Conservation (phyloP, 2,113 vertebrate species). For the Pelodiscus sinensis region DNA sequence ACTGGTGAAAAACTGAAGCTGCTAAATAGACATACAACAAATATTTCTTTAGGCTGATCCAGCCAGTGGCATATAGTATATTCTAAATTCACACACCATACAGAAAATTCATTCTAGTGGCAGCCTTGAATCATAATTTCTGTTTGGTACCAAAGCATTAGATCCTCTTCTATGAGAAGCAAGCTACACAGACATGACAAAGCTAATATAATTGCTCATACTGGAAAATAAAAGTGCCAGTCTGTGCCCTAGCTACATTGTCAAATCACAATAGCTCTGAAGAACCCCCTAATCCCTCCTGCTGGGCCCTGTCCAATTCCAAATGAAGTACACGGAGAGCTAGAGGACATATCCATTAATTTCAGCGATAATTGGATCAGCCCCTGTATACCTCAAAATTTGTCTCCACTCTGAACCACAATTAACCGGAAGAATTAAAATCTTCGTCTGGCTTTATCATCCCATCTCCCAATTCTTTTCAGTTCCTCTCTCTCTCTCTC, state of each 20-base stretch:
- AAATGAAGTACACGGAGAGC: neutral
- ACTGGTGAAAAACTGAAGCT: conserved; percentile 28
- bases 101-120: conserved; percentile 13
- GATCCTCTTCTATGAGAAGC: neutral
- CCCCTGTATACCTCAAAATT: conserved; percentile 25
- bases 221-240: conserved; percentile 11
- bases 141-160: conserved; percentile 41
- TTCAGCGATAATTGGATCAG: conserved; percentile 10
- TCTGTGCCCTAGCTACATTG: neutral
- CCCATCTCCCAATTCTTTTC: neutral
- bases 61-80: neutral
- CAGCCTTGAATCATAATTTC: conserved; percentile 26
- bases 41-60: conserved; percentile 43
- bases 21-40: conserved; percentile 59
- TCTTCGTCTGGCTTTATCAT: neutral
- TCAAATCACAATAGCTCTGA: neutral
- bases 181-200: conserved; percentile 9
- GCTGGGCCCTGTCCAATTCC: neutral
- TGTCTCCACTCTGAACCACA: neutral
- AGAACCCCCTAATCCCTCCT: neutral
- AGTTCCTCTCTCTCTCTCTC: neutral
- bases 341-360: conserved; percentile 10
- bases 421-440: rapidly evolving
- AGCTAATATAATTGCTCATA: conserved; percentile 20
- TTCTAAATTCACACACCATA: conserved; percentile 42